phyloP scores from a whole-genome alignment of 1,140 invertebrate species.

The Drosophila nannoptera region DNA sequence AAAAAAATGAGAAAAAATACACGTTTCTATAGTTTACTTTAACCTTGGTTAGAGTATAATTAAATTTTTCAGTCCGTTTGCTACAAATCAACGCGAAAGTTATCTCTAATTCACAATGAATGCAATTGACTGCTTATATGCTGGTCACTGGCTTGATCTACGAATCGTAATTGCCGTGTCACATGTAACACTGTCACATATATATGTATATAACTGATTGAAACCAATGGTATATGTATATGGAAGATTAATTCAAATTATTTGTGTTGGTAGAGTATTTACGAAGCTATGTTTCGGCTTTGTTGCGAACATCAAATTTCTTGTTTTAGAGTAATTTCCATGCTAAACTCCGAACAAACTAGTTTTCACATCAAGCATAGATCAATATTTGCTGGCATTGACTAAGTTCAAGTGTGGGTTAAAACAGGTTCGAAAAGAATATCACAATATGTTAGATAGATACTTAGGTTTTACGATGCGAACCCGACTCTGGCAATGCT shows the following conservation, averaged over 20 bases:
- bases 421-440: constrained; percentile 16
- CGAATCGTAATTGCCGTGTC: not conserved
- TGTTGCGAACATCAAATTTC: constrained; percentile 6
- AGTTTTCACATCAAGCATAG: constrained; percentile 11
- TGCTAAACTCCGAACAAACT: constrained; percentile 13
- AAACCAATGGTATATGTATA: not conserved
- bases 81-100: not conserved
- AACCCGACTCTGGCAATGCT: not conserved
- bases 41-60: constrained; percentile 40
- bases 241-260: not conserved
- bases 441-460: not conserved
- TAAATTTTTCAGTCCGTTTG: constrained; percentile 24
- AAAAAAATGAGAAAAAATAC: constrained; percentile 29
- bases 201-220: not conserved
- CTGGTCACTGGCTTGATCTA: constrained; percentile 1
- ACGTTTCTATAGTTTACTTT: constrained; percentile 33
- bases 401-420: constrained; percentile 18
- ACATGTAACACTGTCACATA: not conserved
- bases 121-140: constrained; percentile 5
- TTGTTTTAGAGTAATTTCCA: constrained; percentile 27
- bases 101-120: constrained; percentile 14
- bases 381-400: constrained; percentile 20
- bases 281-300: not conserved
- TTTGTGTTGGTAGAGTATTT: constrained; percentile 15
- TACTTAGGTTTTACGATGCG: not conserved